phyloP scores from a whole-genome alignment of 2,797 vertebrate species.

The Rhinophrynus dorsalis region DNA sequence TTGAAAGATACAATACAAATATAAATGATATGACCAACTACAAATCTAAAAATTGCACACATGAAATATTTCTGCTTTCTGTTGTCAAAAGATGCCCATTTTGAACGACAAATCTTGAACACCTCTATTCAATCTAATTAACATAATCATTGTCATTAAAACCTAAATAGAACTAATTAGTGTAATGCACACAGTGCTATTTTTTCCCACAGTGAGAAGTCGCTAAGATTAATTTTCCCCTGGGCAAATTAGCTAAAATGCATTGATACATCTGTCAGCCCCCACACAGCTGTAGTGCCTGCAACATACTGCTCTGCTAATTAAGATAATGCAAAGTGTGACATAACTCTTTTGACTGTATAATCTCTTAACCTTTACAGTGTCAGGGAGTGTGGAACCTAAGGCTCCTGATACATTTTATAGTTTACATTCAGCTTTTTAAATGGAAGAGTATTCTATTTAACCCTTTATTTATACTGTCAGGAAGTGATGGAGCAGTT shows the following conservation, averaged over 20 bases:
- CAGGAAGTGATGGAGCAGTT: too few relatives aligned
- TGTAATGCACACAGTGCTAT: conserved; percentile 40
- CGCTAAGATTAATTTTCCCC: conserved; percentile 34
- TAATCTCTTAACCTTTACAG: neutral
- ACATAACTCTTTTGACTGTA: neutral
- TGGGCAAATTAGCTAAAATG: conserved; percentile 38
- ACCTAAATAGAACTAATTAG: conserved; percentile 47
- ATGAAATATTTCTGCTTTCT: neutral
- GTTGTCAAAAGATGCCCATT: neutral
- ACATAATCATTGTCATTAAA: conserved; percentile 46
- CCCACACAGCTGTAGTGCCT: conserved; percentile 26
- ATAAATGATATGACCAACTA: neutral
- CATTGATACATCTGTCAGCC: conserved; percentile 46
- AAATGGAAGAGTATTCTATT: too few relatives aligned
- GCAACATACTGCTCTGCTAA: conserved; percentile 18
- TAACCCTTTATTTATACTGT: too few relatives aligned
- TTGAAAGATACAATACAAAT: neutral
- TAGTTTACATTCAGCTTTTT: too few relatives aligned
- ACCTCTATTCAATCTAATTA: conserved; percentile 39
- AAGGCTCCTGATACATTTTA: too few relatives aligned
- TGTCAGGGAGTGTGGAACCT: too few relatives aligned
- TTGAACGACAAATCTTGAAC: conserved; percentile 3
- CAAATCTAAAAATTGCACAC: neutral
- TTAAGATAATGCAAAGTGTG: neutral
- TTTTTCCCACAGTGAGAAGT: conserved; percentile 34